A percentile compares a stretch with the other conserved stretches of the same genome.
These are phyloP conservation scores for Oxytorus armatus DNA, from an alignment of 2,888 invertebrate genomes.

Conservation along the genomic window DNA sequence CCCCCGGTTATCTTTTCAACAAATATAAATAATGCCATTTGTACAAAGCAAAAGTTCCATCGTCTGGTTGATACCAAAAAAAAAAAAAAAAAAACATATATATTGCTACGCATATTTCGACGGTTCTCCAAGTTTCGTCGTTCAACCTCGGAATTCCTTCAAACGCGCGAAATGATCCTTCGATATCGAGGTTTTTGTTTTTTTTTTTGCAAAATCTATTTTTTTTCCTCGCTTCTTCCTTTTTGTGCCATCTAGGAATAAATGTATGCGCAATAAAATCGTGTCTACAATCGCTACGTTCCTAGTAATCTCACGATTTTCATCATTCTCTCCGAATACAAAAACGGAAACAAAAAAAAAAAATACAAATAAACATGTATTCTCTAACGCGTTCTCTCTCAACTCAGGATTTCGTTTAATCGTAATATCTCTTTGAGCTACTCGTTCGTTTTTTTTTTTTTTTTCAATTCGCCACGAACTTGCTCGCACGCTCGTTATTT, in stretches of 20 bases:
- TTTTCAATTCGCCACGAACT: slow-evolving; percentile 68
- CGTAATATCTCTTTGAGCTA: slow-evolving; percentile 15
- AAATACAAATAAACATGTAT: background rate
- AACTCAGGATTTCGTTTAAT: slow-evolving; percentile 21
- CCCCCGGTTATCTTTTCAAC: slow-evolving; percentile 65
- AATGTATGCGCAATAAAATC: slow-evolving; percentile 25
- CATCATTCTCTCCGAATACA: slow-evolving; percentile 35
- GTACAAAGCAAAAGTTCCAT: slow-evolving; percentile 78
- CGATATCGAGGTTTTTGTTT: background rate
- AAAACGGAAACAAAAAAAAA: slow-evolving; percentile 30
- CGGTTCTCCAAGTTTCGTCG: slow-evolving; percentile 34
- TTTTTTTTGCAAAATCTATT: background rate
- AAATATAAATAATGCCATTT: slow-evolving; percentile 79
- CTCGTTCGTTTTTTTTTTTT: slow-evolving; percentile 26
- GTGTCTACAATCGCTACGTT: slow-evolving; percentile 7
- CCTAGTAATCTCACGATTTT: slow-evolving; percentile 68
- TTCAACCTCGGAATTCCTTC: background rate
- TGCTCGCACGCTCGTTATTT: slow-evolving; percentile 78
- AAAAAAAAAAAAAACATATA: slow-evolving; percentile 23
- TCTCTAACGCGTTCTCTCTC: slow-evolving; percentile 42
- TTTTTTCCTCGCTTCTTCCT: slow-evolving; percentile 20
- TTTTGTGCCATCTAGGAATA: slow-evolving; percentile 50
- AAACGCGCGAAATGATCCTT: background rate
- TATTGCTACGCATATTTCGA: slow-evolving; percentile 47
- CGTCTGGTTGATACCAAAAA: slow-evolving; percentile 71